Evolutionary conservation across 2,888 invertebrate species (phyloP).

Genomic region (Ramazzottius varieornatus): DNA sequence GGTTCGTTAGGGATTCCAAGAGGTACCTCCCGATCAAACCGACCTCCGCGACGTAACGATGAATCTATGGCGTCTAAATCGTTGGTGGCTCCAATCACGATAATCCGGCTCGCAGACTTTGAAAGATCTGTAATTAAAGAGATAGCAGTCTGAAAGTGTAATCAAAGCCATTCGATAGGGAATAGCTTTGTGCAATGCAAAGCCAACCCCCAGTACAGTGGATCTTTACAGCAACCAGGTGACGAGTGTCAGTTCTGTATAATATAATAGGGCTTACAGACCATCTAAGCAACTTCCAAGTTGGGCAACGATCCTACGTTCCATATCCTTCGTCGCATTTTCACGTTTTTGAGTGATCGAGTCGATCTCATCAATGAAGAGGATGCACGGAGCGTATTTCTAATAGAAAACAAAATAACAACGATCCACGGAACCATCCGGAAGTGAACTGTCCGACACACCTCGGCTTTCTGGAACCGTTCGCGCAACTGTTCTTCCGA

Average conservation of each 20-base stretch:
- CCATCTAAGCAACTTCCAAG: conserved; percentile 64
- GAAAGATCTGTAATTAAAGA: no score
- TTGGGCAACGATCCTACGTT: conserved; percentile 75
- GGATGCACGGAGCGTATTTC: conserved; percentile 44
- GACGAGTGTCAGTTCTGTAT: no score
- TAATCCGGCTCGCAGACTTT: no score
- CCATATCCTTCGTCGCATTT: conserved; percentile 78
- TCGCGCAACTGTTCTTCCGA: conserved; percentile 55
- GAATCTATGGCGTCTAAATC: conserved; percentile 74
- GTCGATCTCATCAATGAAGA: conserved; percentile 91
- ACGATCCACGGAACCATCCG: no score
- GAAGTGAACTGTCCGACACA: background rate
- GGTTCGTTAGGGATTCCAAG: conserved; percentile 70
- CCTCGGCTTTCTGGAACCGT: conserved; percentile 54
- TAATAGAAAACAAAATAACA: background rate
- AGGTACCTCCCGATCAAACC: conserved; percentile 75
- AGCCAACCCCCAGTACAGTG: no score
- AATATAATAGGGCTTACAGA: no score
- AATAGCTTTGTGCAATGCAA: no score
- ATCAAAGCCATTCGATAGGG: no score
- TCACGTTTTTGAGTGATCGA: conserved; percentile 71
- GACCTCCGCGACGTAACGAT: conserved; percentile 60
- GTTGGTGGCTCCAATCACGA: conserved; percentile 86
- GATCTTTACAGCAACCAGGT: no score
- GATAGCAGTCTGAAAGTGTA: no score